Conservation (phyloP, 1,140 invertebrate species). For the Charaxes varanes region DNA sequence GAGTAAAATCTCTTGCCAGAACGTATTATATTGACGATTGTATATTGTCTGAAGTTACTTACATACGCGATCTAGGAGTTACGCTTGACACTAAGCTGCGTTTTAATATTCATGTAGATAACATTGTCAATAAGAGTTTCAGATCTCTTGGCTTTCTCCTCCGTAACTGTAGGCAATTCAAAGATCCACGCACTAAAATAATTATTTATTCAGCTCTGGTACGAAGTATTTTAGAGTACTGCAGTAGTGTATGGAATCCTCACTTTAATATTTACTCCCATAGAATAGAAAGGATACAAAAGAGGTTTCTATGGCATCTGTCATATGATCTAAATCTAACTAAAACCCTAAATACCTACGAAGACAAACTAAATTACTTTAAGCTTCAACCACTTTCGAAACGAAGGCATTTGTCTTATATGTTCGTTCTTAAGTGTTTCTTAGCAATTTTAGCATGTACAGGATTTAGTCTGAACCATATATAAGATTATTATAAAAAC, state of each 20-base stretch:
- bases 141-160: constrained; percentile 9
- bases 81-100: constrained; percentile 7
- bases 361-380: too few species aligned
- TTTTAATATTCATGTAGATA: constrained; percentile 10
- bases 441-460: too few species aligned
- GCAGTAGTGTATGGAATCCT: constrained; percentile 6
- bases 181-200: constrained; percentile 9
- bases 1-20: too few species aligned
- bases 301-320: constrained; percentile 8
- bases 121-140: constrained; percentile 3
- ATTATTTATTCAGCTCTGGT: constrained; percentile 7
- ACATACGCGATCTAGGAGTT: constrained; percentile 10
- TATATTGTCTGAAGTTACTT: too few species aligned
- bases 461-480: too few species aligned
- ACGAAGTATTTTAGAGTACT: constrained; percentile 5
- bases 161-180: background rate
- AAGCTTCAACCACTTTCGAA: too few species aligned
- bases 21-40: too few species aligned
- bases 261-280: constrained; percentile 4
- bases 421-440: too few species aligned
- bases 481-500: too few species aligned
- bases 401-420: too few species aligned
- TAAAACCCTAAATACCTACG: too few species aligned
- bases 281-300: constrained; percentile 5
- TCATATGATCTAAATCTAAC: too few species aligned